These are phyloP conservation scores for Hirtodrosophila confusa DNA, from an alignment of 2,888 invertebrate species.

Conservation along the genomic window DNA sequence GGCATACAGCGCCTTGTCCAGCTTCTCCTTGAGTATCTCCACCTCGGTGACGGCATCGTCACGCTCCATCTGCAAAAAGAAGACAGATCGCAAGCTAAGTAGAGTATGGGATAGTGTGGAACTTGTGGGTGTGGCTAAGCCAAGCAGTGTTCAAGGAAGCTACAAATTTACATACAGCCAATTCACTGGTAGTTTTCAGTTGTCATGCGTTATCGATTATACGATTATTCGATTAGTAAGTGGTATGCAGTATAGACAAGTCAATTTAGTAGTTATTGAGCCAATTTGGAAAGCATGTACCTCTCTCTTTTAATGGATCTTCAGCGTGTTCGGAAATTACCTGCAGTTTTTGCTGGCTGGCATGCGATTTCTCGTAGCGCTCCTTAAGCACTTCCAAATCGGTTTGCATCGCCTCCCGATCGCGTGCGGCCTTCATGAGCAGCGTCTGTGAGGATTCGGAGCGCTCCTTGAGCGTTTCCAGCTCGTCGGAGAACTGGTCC, in stretches of 20 bases:
- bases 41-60: constrained; percentile 94
- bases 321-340: constrained; percentile 83
- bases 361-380: constrained; percentile 94
- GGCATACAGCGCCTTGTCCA: constrained; percentile 93
- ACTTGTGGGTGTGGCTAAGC: constrained; percentile 1
- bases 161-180: constrained; percentile 83
- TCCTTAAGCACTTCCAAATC: constrained; percentile 95
- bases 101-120: constrained; percentile 1
- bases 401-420: constrained; percentile 92
- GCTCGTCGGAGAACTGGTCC: constrained; percentile 92
- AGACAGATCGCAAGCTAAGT: no score
- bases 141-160: constrained; percentile 60
- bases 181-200: constrained; percentile 67
- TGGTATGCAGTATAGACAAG: constrained; percentile 26
- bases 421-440: constrained; percentile 92
- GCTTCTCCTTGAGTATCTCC: constrained; percentile 94
- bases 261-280: constrained; percentile 28
- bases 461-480: constrained; percentile 92
- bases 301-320: constrained; percentile 3
- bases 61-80: constrained; percentile 89
- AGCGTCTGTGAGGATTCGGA: constrained; percentile 92
- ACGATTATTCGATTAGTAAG: constrained; percentile 33
- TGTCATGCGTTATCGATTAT: constrained; percentile 57
- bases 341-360: constrained; percentile 92
- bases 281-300: constrained; percentile 56